A percentile compares a stretch with the other conserved stretches of the same genome.
Conservation (phyloP, 2,113 vertebrate genomes). For the Gambusia holbrooki region DNA sequence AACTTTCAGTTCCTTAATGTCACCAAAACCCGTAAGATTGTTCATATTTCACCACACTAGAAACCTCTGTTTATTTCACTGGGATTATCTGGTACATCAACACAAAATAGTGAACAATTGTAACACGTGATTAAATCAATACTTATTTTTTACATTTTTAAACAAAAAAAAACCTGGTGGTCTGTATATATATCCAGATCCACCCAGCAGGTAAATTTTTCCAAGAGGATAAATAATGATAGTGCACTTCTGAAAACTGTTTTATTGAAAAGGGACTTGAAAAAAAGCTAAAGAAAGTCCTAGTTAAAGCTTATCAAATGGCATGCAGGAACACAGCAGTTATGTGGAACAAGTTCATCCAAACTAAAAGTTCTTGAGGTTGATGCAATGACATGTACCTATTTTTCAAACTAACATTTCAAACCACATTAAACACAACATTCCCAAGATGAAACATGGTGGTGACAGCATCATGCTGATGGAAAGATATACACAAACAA, state of each 20-base stretch:
- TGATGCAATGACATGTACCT: no score
- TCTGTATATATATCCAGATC: no score
- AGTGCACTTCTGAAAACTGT: no score
- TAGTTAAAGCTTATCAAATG: neutral
- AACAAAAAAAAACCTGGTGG: no score
- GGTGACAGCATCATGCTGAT: neutral
- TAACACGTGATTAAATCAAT: no score
- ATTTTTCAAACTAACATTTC: neutral
- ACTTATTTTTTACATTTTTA: no score
- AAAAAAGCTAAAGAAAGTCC: neutral
- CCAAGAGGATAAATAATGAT: no score
- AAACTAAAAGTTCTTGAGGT: no score
- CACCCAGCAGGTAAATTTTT: no score
- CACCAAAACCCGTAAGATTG: neutral
- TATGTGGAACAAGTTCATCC: no score
- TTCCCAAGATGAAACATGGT: neutral
- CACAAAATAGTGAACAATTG: neutral
- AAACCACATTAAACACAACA: neutral
- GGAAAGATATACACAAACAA: neutral
- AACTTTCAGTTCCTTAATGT: neutral
- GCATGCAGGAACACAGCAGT: no score
- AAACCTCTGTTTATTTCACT: neutral
- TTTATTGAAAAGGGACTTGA: neutral
- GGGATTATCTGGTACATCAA: neutral
- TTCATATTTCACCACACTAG: neutral